These are phyloP conservation scores for Blastobasis lacticolella DNA, from an alignment of 2,888 invertebrate genomes.

Conservation along the genomic window DNA sequence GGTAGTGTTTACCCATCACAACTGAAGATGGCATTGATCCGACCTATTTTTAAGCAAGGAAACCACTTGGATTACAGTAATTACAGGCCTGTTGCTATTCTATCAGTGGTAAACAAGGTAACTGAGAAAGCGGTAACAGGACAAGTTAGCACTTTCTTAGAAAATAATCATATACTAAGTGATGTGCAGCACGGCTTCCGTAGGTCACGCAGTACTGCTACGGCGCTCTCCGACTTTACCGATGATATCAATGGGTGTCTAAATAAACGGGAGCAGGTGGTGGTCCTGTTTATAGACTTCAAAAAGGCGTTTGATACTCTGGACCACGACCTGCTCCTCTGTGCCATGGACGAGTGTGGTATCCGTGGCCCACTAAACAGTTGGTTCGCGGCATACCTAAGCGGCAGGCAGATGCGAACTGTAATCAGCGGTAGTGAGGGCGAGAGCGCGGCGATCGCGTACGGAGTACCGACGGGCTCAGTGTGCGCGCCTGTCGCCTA, in stretches of 20 bases:
- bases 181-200: no score
- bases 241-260: constrained; percentile 7
- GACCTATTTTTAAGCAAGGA: no score
- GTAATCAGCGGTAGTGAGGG: constrained; percentile 7
- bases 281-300: constrained; percentile 13
- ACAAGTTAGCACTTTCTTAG: no score
- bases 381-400: constrained; percentile 13
- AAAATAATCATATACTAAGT: no score
- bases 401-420: constrained; percentile 5
- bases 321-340: constrained; percentile 7
- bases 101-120: no score
- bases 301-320: constrained; percentile 16
- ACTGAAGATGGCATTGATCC: no score
- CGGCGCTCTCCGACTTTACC: constrained; percentile 3
- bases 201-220: no score
- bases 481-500: constrained; percentile 16
- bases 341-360: constrained; percentile 7
- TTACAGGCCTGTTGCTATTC: no score
- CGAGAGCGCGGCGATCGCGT: not conserved
- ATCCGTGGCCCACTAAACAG: constrained; percentile 10
- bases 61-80: no score
- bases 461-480: constrained; percentile 17
- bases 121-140: no score
- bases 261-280: constrained; percentile 10
- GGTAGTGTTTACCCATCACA: not conserved